A percentile compares a stretch with the other conserved stretches of the same genome.
These are phyloP conservation scores for Chelidonichthys spinosus DNA, from an alignment of 2,797 vertebrate genomes.

Conservation along the genomic window DNA sequence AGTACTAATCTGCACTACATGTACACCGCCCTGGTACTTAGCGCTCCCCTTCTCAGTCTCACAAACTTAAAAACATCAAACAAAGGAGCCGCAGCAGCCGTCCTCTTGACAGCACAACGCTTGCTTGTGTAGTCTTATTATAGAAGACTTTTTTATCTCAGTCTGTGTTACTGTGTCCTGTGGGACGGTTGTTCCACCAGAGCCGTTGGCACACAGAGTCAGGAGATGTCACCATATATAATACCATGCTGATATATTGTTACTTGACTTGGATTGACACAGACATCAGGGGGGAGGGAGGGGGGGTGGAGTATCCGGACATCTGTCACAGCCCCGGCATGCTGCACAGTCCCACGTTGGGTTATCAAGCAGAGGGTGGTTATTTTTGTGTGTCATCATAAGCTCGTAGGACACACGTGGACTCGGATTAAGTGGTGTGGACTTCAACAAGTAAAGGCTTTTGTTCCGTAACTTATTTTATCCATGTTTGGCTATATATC, in stretches of 20 bases:
- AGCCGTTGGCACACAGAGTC: conserved; percentile 37
- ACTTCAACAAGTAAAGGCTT: conserved; percentile 2
- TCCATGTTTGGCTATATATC: background rate
- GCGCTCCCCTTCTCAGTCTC: background rate
- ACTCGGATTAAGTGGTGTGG: background rate
- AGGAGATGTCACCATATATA: conserved; percentile 20
- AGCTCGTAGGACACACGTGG: conserved; percentile 7
- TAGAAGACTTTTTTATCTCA: conserved; percentile 50
- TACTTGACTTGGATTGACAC: conserved; percentile 24
- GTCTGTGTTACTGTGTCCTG: background rate
- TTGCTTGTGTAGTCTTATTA: conserved; percentile 38
- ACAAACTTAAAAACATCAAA: background rate
- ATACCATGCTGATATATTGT: conserved; percentile 19
- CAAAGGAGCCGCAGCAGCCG: conserved; percentile 16
- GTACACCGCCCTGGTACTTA: background rate
- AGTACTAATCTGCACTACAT: background rate
- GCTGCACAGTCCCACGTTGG: conserved; percentile 13
- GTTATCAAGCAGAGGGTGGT: conserved; percentile 20
- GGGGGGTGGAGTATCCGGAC: conserved; percentile 4
- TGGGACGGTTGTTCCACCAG: conserved; percentile 43
- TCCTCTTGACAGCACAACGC: conserved; percentile 5
- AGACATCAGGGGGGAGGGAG: background rate
- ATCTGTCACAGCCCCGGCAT: conserved; percentile 29
- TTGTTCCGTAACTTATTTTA: background rate
- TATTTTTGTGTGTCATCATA: conserved; percentile 19